Conservation (phyloP, 2,888 invertebrate species). For the Tachina fera region DNA sequence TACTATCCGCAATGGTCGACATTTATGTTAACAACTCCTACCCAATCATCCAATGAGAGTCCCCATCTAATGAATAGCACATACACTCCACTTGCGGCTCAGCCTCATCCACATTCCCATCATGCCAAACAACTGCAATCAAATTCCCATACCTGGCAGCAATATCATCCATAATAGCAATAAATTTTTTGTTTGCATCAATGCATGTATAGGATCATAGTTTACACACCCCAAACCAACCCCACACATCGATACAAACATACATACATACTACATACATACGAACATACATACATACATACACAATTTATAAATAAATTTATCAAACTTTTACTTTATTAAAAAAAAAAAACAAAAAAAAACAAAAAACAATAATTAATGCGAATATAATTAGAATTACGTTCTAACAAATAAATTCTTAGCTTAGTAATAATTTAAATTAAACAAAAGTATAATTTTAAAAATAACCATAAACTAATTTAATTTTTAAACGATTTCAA, state of each 20-base stretch:
- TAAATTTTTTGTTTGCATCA: constrained; percentile 23
- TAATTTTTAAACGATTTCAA: too few species aligned
- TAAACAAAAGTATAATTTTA: constrained; percentile 69
- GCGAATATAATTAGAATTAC: constrained; percentile 44
- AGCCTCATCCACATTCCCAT: constrained; percentile 69
- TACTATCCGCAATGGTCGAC: constrained; percentile 70
- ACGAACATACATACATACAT: not conserved
- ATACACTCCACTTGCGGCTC: constrained; percentile 60
- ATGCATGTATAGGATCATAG: constrained; percentile 33
- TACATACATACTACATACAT: not conserved
- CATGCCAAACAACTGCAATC: constrained; percentile 68
- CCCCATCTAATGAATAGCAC: constrained; percentile 67
- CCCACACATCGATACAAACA: constrained; percentile 30
- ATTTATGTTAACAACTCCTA: constrained; percentile 67
- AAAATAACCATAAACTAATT: not conserved
- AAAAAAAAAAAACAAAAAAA: not conserved
- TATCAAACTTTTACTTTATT: constrained; percentile 64
- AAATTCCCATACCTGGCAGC: constrained; percentile 65
- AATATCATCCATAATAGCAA: constrained; percentile 70
- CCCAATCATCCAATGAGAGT: constrained; percentile 52
- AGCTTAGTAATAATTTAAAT: constrained; percentile 71
- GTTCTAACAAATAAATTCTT: constrained; percentile 55
- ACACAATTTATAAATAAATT: constrained; percentile 62
- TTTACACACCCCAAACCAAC: constrained; percentile 5
- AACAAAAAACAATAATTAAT: not conserved